These are phyloP conservation scores for Amphiprion clarkii DNA, from an alignment of 2,797 vertebrate genomes.

Conservation along the genomic window DNA sequence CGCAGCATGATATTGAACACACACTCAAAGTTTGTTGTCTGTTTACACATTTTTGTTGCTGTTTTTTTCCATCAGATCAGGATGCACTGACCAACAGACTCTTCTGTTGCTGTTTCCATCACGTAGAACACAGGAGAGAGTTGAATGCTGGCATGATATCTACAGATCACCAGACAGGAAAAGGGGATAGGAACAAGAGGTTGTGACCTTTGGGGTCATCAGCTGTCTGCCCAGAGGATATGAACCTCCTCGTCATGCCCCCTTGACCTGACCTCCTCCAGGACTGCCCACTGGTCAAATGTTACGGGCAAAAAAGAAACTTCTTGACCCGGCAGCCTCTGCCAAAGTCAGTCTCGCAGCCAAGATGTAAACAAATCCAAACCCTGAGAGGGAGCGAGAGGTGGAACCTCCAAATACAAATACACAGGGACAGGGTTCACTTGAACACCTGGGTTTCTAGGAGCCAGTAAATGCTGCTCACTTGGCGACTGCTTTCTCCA, in stretches of 20 bases:
- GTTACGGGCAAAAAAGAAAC: conserved; percentile 28
- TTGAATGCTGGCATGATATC: conserved; percentile 32
- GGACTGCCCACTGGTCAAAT: conserved; percentile 36
- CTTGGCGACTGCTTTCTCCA: conserved; percentile 57
- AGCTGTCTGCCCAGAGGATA: conserved; percentile 29
- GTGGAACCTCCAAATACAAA: conserved; percentile 35
- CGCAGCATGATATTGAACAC: neutral
- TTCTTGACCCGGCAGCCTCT: neutral
- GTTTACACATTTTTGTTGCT: conserved; percentile 17
- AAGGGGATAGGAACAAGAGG: conserved; percentile 58
- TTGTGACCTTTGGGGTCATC: conserved; percentile 65
- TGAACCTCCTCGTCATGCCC: neutral
- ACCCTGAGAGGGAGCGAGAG: conserved; percentile 15
- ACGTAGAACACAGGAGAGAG: conserved; percentile 23
- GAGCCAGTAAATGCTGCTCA: conserved; percentile 34
- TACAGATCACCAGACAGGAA: conserved; percentile 72
- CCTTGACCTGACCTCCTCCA: conserved; percentile 36
- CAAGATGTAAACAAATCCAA: conserved; percentile 58
- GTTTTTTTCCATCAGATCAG: neutral
- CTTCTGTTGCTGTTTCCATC: conserved; percentile 52
- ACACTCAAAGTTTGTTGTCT: neutral
- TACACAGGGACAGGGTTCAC: conserved; percentile 30
- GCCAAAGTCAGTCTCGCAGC: neutral
- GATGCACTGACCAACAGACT: conserved; percentile 36
- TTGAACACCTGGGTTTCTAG: conserved; percentile 50